phyloP scores from a whole-genome alignment of 1,140 invertebrate species.

The Pentalonia nigronervosa region DNA sequence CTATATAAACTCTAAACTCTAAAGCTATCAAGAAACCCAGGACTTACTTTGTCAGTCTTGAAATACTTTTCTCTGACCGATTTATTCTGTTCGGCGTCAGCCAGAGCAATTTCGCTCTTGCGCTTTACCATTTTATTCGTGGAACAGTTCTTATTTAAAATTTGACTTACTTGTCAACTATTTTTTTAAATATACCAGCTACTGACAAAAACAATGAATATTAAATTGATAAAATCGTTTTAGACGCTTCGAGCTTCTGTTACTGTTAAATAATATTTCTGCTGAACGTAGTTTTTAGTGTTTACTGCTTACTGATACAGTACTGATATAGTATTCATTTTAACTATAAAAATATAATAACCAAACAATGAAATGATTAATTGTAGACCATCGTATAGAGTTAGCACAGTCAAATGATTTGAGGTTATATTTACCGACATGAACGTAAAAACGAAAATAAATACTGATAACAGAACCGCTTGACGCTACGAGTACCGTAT shows the following conservation, averaged over 20 bases:
- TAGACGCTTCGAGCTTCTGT: too few species aligned
- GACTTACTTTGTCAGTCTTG: conserved; percentile 40
- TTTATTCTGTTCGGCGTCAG: conserved; percentile 26
- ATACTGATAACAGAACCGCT: neutral
- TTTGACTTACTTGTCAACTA: neutral
- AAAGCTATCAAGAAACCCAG: neutral
- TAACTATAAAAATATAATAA: too few species aligned
- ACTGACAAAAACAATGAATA: neutral
- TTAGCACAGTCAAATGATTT: neutral
- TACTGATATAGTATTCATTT: too few species aligned
- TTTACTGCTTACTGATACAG: too few species aligned
- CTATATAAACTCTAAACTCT: neutral
- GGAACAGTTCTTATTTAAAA: neutral
- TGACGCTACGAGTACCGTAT: neutral
- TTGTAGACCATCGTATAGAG: too few species aligned
- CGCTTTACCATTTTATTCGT: conserved; percentile 35
- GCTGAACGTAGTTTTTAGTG: too few species aligned
- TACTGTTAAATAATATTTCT: too few species aligned
- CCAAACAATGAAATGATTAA: too few species aligned
- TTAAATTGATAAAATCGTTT: neutral
- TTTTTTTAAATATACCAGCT: neutral
- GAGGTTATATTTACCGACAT: conserved; percentile 30
- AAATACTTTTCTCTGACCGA: conserved; percentile 43
- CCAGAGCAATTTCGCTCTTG: conserved; percentile 46
- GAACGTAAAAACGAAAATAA: neutral